phyloP scores from a whole-genome alignment of 2,113 vertebrate species.

The Hyaena hyaena region DNA sequence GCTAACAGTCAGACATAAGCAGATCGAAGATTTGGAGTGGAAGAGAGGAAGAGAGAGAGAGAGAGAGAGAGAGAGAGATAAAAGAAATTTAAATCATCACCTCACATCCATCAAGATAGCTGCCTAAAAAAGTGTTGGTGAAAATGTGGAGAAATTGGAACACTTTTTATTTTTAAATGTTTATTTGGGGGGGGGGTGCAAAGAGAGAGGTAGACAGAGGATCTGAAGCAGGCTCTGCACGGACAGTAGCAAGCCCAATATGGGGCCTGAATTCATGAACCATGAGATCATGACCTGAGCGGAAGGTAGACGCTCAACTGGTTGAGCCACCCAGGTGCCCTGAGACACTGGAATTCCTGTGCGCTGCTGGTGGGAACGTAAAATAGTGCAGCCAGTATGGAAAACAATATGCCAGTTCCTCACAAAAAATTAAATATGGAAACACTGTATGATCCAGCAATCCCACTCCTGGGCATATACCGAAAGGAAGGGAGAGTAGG shows the following conservation, averaged over 20 bases:
- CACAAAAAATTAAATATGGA: not conserved
- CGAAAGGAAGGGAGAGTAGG: not conserved
- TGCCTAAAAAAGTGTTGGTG: not conserved
- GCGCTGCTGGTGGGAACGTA: not conserved
- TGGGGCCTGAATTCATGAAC: no score
- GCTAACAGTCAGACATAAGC: slow-evolving; percentile 1
- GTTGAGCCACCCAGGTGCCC: no score
- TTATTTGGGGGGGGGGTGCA: no score
- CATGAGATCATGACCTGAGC: no score
- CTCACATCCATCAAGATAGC: not conserved
- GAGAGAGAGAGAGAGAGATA: not conserved
- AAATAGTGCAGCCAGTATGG: not conserved
- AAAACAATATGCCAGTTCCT: not conserved
- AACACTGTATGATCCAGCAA: not conserved
- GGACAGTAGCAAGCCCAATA: no score
- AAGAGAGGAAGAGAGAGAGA: not conserved
- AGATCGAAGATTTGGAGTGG: not conserved
- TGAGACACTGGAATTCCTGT: not conserved
- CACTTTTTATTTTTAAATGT: no score
- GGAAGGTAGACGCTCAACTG: no score
- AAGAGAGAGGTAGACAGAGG: no score
- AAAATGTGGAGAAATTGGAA: slow-evolving; percentile 7
- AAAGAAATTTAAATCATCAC: not conserved
- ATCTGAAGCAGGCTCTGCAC: no score
- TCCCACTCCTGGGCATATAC: not conserved